Evolutionary conservation across 2,888 invertebrate genomes (phyloP).

Genomic region (Spodoptera picta): DNA sequence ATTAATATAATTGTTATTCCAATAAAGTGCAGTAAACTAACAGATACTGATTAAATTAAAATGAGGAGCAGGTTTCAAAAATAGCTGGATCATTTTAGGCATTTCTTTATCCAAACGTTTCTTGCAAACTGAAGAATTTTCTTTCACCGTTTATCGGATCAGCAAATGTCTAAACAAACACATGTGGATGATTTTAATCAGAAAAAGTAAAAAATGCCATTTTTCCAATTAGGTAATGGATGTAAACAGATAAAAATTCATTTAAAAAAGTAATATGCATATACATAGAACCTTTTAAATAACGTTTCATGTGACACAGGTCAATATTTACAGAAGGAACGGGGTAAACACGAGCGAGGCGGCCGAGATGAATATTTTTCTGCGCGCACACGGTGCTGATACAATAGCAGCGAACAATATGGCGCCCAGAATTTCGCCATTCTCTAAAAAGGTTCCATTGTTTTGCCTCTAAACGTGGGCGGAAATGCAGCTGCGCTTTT

Average conservation of each 20-base stretch:
- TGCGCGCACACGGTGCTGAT: conserved; percentile 49
- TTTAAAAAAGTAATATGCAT: conserved; percentile 33
- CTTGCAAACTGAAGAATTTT: too few relatives aligned
- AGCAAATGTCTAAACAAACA: too few relatives aligned
- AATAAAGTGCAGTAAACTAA: conserved; percentile 2
- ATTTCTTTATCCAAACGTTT: too few relatives aligned
- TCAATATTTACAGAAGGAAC: conserved; percentile 51
- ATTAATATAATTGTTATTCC: conserved; percentile 2
- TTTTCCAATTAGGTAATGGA: conserved; percentile 3
- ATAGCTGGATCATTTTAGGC: too few relatives aligned
- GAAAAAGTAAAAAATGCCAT: conserved; percentile 3
- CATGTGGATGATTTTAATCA: background rate
- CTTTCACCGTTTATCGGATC: too few relatives aligned
- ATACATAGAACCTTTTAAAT: conserved; percentile 46
- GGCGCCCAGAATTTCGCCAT: conserved; percentile 60
- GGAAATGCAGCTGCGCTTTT: conserved; percentile 62
- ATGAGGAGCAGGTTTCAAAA: too few relatives aligned
- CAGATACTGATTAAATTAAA: too few relatives aligned
- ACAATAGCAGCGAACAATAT: conserved; percentile 67
- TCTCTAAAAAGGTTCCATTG: conserved; percentile 66
- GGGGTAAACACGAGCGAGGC: conserved; percentile 52
- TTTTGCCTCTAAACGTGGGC: conserved; percentile 59
- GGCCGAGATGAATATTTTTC: conserved; percentile 65
- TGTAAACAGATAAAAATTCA: conserved; percentile 20
- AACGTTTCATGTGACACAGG: conserved; percentile 46